These are phyloP conservation scores for Toxonevra muliebris DNA, from an alignment of 2,888 invertebrate genomes.

Conservation along the genomic window DNA sequence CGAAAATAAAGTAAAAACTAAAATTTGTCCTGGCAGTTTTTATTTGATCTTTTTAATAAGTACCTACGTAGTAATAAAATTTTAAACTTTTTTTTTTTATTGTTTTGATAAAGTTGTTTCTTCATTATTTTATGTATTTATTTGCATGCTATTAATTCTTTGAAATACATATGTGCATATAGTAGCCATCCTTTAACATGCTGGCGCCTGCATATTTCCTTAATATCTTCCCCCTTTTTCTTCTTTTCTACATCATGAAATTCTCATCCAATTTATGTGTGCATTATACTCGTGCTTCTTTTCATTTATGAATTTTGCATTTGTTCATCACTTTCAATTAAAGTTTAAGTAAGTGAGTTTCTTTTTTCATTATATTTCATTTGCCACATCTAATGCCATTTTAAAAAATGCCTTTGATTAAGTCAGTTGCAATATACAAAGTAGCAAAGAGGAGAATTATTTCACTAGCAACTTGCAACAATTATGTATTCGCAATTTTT, in stretches of 20 bases:
- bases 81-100: too few relatives aligned
- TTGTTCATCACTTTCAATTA: constrained; percentile 55
- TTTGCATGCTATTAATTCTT: too few relatives aligned
- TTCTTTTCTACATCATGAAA: background rate
- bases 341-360: constrained; percentile 33
- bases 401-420: constrained; percentile 10
- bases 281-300: background rate
- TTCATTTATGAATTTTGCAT: constrained; percentile 31
- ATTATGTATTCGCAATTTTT: background rate
- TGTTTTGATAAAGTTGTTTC: too few relatives aligned
- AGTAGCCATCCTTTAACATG: constrained; percentile 34
- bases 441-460: background rate
- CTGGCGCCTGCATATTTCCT: constrained; percentile 13
- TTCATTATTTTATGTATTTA: too few relatives aligned
- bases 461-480: background rate
- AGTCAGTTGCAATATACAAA: constrained; percentile 15
- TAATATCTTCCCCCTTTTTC: constrained; percentile 18
- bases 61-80: too few relatives aligned
- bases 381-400: constrained; percentile 17
- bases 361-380: constrained; percentile 11
- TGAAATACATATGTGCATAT: too few relatives aligned
- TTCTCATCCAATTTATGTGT: background rate
- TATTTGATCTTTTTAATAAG: too few relatives aligned
- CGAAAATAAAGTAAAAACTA: too few relatives aligned
- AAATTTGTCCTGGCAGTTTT: too few relatives aligned